Base-by-base conservation (phyloP, 2,888 invertebrate genomes). In the Myathropa florea region DNA sequence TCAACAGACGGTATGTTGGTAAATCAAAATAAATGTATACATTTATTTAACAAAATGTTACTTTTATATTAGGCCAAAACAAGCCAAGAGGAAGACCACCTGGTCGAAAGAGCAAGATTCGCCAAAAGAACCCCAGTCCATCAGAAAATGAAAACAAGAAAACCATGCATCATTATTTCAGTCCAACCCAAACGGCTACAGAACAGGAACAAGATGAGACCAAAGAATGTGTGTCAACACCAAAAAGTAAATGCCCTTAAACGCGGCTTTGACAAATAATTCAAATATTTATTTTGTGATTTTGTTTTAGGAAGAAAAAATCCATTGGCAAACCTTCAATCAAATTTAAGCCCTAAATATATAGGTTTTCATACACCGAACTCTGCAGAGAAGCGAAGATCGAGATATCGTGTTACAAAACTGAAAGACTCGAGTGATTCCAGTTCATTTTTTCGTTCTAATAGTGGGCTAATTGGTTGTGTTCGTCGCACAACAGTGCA, bases 281-380 rank as follows among this genome's bases (percentile, higher is more conserved):
- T 46, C 28, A 60, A 71, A 36, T 30, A 57, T 33, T 7, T 23
- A 18, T 33, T 68, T 55, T 67, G 65, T 46, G 55, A 70, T 23
- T 76, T 68, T 9, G 10, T 68, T 77, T 67, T 65, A 90, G 90
- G 90, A 85, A 91, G 89, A 71, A 91, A 91, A 75, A 83, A 89
- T 79, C 88, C 89, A 23, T 83, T 92, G 46, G 89, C 90, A 10
- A 91, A 91, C 64, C 89, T 92, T 23, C 89, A 91, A 82, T 92
- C 92, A 4, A 90, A 90, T 55, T 81, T 92, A 18, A 92, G 91
- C 36, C 91, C 92, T 0, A 92, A 92, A 77, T 92, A 91, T 79
- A 92, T 92, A 73, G 92, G 91, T n/a, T 90, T 90, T 53, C 80
- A 76, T 14, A 89, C 88, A 7, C 88, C 89, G 18, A 76, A 90